Evolutionary conservation across 2,888 invertebrate genomes (phyloP).

Genomic region (Acanthosepion pharaonis): DNA sequence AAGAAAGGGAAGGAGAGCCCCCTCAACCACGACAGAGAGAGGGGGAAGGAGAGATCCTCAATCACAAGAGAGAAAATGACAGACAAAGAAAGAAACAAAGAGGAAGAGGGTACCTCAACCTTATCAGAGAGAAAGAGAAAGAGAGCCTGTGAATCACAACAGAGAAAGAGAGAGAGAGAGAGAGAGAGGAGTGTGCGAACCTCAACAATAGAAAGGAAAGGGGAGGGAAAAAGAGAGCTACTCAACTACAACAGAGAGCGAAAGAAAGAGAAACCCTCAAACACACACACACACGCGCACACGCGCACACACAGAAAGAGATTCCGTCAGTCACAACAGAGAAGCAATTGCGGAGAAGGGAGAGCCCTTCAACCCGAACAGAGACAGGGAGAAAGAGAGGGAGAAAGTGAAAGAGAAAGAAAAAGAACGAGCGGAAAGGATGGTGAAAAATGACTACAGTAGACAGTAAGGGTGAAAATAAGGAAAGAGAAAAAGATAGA

Average conservation of each 20-base stretch:
- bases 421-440: neutral
- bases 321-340: no score
- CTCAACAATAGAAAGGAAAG: no score
- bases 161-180: neutral
- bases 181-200: neutral
- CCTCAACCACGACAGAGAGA: no score
- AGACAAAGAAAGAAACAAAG: no score
- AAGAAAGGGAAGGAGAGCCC: no score
- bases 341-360: neutral
- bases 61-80: no score
- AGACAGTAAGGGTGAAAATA: neutral
- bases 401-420: neutral
- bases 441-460: neutral
- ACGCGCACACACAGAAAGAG: no score
- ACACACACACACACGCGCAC: no score
- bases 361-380: neutral
- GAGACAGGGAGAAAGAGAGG: neutral
- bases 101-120: no score
- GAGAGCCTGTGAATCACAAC: neutral
- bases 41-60: no score
- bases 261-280: neutral
- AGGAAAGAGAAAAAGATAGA: neutral
- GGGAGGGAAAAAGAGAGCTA: neutral
- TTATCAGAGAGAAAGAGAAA: no score
- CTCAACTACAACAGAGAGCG: neutral